Conservation (phyloP, 2,797 vertebrate genomes). For the Triplophysa bombifrons region DNA sequence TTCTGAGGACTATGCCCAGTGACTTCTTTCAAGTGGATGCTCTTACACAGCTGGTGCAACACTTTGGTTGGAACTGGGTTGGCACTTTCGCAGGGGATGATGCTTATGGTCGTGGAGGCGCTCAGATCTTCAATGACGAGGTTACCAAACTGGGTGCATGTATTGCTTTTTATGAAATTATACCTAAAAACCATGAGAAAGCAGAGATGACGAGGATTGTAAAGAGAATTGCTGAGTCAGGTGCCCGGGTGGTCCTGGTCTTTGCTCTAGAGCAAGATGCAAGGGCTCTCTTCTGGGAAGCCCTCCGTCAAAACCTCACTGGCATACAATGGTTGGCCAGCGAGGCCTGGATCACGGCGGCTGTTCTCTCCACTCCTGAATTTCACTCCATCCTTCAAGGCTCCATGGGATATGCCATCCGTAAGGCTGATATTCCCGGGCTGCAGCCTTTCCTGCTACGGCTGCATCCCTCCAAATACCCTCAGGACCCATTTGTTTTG, state of each 20-base stretch:
- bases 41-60: slow-evolving; percentile 76
- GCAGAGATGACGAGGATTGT: slow-evolving; percentile 70
- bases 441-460: slow-evolving; percentile 76
- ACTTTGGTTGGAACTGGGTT: slow-evolving; percentile 83
- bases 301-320: slow-evolving; percentile 71
- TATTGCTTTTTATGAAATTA: slow-evolving; percentile 76
- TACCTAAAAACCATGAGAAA: slow-evolving; percentile 75
- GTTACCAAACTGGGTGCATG: slow-evolving; percentile 72
- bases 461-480: slow-evolving; percentile 66
- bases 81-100: slow-evolving; percentile 80
- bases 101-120: slow-evolving; percentile 78
- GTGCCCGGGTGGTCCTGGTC: slow-evolving; percentile 74
- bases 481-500: slow-evolving; percentile 72
- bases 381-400: slow-evolving; percentile 76
- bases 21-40: slow-evolving; percentile 82
- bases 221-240: slow-evolving; percentile 70
- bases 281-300: slow-evolving; percentile 74
- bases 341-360: slow-evolving; percentile 84
- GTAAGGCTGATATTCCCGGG: slow-evolving; percentile 71
- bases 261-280: slow-evolving; percentile 82
- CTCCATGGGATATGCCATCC: slow-evolving; percentile 80
- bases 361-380: slow-evolving; percentile 72
- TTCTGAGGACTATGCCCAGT: slow-evolving; percentile 83
- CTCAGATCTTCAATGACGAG: slow-evolving; percentile 74
- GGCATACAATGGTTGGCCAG: slow-evolving; percentile 83